Evolutionary conservation across 2,113 vertebrate genomes (phyloP).

Genomic region (Cyphomyrus discorhynchus): DNA sequence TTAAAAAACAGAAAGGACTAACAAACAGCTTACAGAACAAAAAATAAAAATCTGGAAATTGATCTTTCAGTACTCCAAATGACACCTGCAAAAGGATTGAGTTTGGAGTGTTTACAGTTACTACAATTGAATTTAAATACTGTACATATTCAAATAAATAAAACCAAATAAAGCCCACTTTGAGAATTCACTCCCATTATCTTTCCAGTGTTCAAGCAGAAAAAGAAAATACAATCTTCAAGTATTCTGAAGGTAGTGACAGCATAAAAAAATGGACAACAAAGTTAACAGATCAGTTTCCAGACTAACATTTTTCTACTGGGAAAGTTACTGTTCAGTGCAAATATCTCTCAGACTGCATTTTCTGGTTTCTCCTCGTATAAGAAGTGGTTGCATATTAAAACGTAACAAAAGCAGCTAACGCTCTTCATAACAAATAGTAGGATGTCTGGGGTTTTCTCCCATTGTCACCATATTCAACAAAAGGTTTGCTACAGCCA

Average conservation of each 20-base stretch:
- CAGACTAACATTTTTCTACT: slow-evolving; percentile 79
- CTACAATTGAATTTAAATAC: slow-evolving; percentile 89
- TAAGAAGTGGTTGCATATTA: slow-evolving; percentile 99
- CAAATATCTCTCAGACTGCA: slow-evolving; percentile 85
- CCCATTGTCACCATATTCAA: slow-evolving; percentile 64
- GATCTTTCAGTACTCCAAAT: slow-evolving; percentile 95
- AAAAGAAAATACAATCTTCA: slow-evolving; percentile 70
- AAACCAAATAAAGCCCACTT: slow-evolving; percentile 90
- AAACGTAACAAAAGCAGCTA: slow-evolving; percentile 99
- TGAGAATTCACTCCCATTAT: slow-evolving; percentile 85
- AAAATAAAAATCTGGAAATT: slow-evolving; percentile 85
- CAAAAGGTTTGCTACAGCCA: slow-evolving; percentile 83
- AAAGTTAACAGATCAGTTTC: slow-evolving; percentile 85
- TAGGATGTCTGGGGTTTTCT: slow-evolving; percentile 68
- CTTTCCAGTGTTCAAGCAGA: slow-evolving; percentile 77
- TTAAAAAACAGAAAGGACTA: slow-evolving; percentile 73
- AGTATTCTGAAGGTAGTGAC: slow-evolving; percentile 65
- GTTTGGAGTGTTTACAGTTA: slow-evolving; percentile 89
- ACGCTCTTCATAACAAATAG: slow-evolving; percentile 83
- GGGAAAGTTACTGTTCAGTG: slow-evolving; percentile 93
- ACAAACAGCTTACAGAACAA: slow-evolving; percentile 56
- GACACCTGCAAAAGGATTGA: slow-evolving; percentile 75
- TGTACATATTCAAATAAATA: slow-evolving; percentile 99
- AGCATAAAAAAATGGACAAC: slow-evolving; percentile 59
- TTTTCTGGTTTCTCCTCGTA: slow-evolving; percentile 79